Conservation (phyloP, 2,797 vertebrate genomes). For the Malurus leucopterus region DNA sequence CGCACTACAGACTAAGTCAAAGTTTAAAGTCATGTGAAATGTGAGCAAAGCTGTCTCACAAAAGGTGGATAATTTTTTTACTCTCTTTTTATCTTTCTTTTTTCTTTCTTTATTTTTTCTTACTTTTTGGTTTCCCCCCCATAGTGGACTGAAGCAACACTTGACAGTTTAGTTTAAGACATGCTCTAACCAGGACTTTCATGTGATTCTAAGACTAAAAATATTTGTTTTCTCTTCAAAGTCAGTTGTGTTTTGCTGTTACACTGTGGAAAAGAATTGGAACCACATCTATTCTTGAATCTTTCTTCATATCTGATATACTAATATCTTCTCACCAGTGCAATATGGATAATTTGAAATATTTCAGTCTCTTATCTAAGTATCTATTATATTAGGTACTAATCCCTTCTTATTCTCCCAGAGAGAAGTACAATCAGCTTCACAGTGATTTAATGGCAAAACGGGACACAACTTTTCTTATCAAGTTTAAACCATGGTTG, state of each 20-base stretch:
- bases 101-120: accelerated
- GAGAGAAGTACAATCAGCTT: not conserved
- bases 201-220: not conserved
- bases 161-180: not conserved
- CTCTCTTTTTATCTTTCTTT: accelerated
- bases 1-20: not conserved
- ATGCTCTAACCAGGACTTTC: not conserved
- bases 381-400: not conserved
- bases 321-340: not conserved
- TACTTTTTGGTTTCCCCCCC: accelerated
- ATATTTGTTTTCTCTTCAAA: not conserved
- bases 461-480: not conserved
- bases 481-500: not conserved
- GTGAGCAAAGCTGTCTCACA: not conserved
- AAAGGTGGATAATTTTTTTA: not conserved
- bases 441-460: not conserved
- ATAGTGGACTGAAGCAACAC: not conserved
- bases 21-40: not conserved
- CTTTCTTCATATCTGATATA: not conserved
- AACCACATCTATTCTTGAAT: not conserved
- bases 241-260: not conserved
- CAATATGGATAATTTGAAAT: not conserved
- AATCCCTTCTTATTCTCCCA: not conserved
- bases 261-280: not conserved
- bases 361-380: not conserved